phyloP scores from a whole-genome alignment of 2,888 invertebrate species.

The Hoplodrina blanda region DNA sequence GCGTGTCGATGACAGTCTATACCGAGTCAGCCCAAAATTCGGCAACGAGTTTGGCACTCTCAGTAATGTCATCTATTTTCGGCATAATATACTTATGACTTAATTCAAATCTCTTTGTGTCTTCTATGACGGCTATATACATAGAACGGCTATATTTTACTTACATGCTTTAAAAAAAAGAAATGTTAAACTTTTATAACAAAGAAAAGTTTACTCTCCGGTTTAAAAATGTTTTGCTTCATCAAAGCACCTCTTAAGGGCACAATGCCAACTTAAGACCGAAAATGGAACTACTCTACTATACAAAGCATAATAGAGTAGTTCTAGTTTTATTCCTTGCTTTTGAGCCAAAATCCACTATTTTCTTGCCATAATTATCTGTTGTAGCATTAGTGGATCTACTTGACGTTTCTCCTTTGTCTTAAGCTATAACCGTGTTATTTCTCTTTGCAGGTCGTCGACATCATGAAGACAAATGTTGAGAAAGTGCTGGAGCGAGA shows the following conservation, averaged over 20 bases:
- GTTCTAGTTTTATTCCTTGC: background rate
- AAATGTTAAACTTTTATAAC: too few species aligned
- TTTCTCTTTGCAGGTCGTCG: conserved; percentile 92
- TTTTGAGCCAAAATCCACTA: background rate
- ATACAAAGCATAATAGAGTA: too few species aligned
- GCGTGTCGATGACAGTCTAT: too few species aligned
- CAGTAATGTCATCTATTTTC: too few species aligned
- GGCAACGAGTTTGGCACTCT: too few species aligned
- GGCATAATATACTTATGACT: too few species aligned
- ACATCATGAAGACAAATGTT: conserved; percentile 99
- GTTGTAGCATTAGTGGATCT: background rate
- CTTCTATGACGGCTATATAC: too few species aligned
- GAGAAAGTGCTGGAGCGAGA: conserved; percentile 99
- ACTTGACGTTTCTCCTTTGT: background rate
- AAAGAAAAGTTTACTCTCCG: background rate
- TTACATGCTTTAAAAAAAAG: too few species aligned
- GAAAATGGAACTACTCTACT: background rate
- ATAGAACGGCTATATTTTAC: too few species aligned
- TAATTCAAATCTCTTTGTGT: too few species aligned
- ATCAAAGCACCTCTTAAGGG: background rate
- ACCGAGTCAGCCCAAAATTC: too few species aligned
- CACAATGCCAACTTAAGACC: background rate
- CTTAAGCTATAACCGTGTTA: background rate
- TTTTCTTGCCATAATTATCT: background rate
- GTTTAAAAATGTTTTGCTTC: background rate